phyloP scores from a whole-genome alignment of 2,888 invertebrate species.

The Plagodis pulveraria region DNA sequence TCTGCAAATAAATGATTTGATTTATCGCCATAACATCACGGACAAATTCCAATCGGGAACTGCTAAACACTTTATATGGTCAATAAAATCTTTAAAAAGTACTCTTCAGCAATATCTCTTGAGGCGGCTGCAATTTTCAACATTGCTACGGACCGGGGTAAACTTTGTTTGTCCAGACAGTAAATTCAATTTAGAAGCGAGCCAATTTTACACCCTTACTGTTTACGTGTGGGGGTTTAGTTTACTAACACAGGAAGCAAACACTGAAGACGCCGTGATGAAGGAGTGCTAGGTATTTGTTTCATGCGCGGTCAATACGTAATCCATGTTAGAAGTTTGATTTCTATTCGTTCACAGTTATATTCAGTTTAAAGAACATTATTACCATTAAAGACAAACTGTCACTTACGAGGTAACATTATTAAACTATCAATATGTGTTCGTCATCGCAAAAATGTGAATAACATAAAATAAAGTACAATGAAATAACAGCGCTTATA shows the following conservation, averaged over 20 bases:
- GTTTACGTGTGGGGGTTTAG: constrained; percentile 10
- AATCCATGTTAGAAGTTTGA: no score
- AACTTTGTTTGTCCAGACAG: constrained; percentile 30
- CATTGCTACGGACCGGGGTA: constrained; percentile 18
- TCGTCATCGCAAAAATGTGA: no score
- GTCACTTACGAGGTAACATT: no score
- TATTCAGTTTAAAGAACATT: no score
- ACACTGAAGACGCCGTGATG: constrained; percentile 6
- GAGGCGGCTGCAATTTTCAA: constrained; percentile 21
- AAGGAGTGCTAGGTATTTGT: neutral
- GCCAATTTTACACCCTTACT: constrained; percentile 20
- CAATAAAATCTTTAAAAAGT: constrained; percentile 12
- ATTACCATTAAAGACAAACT: no score
- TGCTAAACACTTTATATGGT: constrained; percentile 6
- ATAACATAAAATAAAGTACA: no score
- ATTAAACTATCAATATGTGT: no score
- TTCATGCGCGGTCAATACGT: neutral
- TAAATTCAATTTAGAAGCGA: constrained; percentile 33
- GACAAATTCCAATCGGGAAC: neutral
- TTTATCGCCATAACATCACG: no score
- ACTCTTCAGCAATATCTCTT: constrained; percentile 10
- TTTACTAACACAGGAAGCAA: constrained; percentile 15
- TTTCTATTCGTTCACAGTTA: no score
- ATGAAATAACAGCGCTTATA: no score
- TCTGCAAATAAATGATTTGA: no score